A percentile compares a stretch with the other conserved stretches of the same genome.
Conservation (phyloP, 2,888 invertebrate genomes). For the Cecidostiba fungosa region DNA sequence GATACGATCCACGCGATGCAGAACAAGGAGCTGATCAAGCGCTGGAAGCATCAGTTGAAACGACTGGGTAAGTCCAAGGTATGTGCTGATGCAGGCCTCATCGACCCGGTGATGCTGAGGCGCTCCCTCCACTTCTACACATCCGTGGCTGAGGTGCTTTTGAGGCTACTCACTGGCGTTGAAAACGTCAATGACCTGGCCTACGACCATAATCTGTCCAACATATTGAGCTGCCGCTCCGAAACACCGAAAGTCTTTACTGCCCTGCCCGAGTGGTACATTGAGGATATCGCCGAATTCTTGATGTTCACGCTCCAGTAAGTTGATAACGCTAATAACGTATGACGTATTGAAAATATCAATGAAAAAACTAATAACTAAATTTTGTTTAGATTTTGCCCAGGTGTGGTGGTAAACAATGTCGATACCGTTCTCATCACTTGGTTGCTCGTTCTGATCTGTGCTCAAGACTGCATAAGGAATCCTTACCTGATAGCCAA, state of each 20-base stretch:
- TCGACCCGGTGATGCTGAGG: constrained; percentile 91
- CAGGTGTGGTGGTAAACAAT: constrained; percentile 87
- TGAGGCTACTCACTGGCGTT: constrained; percentile 83
- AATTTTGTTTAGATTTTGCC: constrained; percentile 85
- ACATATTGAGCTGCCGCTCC: constrained; percentile 83
- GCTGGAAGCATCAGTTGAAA: constrained; percentile 94
- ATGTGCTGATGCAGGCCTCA: constrained; percentile 94
- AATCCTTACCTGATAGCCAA: constrained; percentile 99
- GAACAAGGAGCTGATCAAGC: constrained; percentile 91
- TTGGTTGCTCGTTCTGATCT: constrained; percentile 94
- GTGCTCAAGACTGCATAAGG: constrained; percentile 93
- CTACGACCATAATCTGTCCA: constrained; percentile 79
- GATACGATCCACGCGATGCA: constrained; percentile 88
- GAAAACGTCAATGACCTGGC: constrained; percentile 70
- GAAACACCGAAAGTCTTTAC: constrained; percentile 89
- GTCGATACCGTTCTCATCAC: constrained; percentile 92
- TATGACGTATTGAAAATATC: background rate
- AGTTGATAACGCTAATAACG: constrained; percentile 79
- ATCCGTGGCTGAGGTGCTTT: constrained; percentile 90
- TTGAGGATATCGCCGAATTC: constrained; percentile 98
- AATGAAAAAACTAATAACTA: background rate
- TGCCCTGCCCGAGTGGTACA: constrained; percentile 97
- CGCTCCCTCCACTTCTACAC: constrained; percentile 94
- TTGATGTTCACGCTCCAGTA: constrained; percentile 95
- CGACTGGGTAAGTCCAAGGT: constrained; percentile 89